A percentile compares a stretch with the other conserved stretches of the same genome.
phyloP scores from a whole-genome alignment of 2,888 invertebrate species.

The Drosophila conformis region DNA sequence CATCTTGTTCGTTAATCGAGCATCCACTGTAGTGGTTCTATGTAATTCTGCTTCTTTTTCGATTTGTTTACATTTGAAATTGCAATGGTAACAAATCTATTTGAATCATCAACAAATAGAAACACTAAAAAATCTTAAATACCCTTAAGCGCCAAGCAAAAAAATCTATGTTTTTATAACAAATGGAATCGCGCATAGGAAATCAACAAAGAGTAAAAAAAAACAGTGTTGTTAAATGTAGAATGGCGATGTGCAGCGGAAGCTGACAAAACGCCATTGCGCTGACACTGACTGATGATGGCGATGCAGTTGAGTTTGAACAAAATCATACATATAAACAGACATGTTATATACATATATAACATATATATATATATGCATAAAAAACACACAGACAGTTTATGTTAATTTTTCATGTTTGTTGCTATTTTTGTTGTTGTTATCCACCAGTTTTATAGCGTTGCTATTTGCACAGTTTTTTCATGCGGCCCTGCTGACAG shows the following conservation, averaged over 20 bases:
- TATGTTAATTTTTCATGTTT: slow-evolving; percentile 78
- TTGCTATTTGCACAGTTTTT: slow-evolving; percentile 60
- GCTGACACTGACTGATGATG: slow-evolving; percentile 81
- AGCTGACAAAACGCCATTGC: slow-evolving; percentile 78
- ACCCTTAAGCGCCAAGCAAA: slow-evolving; percentile 11
- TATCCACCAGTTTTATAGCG: slow-evolving; percentile 36
- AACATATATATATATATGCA: background rate
- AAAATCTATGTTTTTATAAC: slow-evolving; percentile 21
- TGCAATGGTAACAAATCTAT: slow-evolving; percentile 29
- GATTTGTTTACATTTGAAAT: background rate
- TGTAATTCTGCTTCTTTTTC: background rate
- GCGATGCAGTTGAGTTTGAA: slow-evolving; percentile 26
- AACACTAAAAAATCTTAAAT: slow-evolving; percentile 35
- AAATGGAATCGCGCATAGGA: slow-evolving; percentile 44
- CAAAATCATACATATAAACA: slow-evolving; percentile 22
- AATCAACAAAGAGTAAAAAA: slow-evolving; percentile 24
- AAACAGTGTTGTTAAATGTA: slow-evolving; percentile 54
- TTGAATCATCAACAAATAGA: slow-evolving; percentile 17
- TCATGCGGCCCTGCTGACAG: slow-evolving; percentile 51
- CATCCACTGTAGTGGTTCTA: background rate
- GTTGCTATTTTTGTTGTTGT: slow-evolving; percentile 37
- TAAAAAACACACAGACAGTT: slow-evolving; percentile 38
- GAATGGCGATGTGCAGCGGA: slow-evolving; percentile 63
- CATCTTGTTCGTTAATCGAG: background rate
- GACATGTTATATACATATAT: background rate